These are phyloP conservation scores for Drosophila lacertosa DNA, from an alignment of 1,140 invertebrate species.

Conservation along the genomic window DNA sequence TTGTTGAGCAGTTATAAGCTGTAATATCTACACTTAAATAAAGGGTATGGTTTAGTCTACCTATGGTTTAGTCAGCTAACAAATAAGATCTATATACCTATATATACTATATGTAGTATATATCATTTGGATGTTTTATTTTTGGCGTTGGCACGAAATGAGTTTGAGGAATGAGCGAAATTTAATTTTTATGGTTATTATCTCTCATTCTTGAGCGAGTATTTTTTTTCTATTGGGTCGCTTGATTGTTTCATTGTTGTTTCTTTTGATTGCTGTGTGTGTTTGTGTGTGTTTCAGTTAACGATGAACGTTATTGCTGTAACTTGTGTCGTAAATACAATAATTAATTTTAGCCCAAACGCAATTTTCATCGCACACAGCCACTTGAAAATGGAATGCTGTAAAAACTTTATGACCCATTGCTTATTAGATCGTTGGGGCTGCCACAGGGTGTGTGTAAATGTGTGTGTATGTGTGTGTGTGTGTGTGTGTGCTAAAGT, in stretches of 20 bases:
- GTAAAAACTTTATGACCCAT: slow-evolving; percentile 62
- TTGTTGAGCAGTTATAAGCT: no score
- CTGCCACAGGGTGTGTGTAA: background rate
- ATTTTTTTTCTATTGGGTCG: slow-evolving; percentile 7
- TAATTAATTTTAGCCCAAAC: slow-evolving; percentile 65
- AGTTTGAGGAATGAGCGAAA: slow-evolving; percentile 36
- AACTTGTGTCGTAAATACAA: slow-evolving; percentile 62
- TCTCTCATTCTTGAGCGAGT: slow-evolving; percentile 35
- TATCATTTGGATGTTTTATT: slow-evolving; percentile 53
- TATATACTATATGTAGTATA: slow-evolving; percentile 18
- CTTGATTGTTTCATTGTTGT: slow-evolving; percentile 52
- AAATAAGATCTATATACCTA: background rate
- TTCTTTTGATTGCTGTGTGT: slow-evolving; percentile 36
- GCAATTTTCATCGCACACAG: slow-evolving; percentile 16
- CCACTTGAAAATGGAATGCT: slow-evolving; percentile 53
- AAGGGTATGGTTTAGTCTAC: background rate
- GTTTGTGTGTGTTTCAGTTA: slow-evolving; percentile 29
- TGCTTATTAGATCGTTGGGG: slow-evolving; percentile 20
- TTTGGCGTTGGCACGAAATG: slow-evolving; percentile 52
- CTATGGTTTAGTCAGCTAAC: background rate
- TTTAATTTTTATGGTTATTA: slow-evolving; percentile 57
- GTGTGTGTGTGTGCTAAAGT: background rate
- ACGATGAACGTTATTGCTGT: slow-evolving; percentile 61
- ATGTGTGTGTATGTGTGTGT: slow-evolving; percentile 14
- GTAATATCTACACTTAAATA: no score